Percentiles rank a stretch among this genome's conserved stretches.
Evolutionary conservation across 2,113 vertebrate species (phyloP).

Genomic region (Rhabdornis inornatus): DNA sequence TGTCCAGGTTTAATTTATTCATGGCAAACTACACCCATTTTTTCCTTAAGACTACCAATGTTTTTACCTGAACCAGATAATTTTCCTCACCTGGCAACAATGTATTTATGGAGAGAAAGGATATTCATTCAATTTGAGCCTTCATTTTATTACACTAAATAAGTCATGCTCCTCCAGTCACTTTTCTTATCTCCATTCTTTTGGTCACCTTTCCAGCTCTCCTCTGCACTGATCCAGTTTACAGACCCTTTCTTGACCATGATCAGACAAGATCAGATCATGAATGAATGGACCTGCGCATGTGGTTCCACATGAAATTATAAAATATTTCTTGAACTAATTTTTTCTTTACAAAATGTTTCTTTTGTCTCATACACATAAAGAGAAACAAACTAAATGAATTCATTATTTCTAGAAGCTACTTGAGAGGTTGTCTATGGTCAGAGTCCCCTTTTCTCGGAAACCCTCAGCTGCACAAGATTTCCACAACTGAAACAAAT

Average conservation of each 20-base stretch:
- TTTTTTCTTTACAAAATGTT: background rate
- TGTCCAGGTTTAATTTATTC: background rate
- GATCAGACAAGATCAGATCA: background rate
- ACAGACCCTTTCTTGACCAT: background rate
- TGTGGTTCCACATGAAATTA: background rate
- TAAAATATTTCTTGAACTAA: background rate
- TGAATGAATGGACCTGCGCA: background rate
- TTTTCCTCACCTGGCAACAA: background rate
- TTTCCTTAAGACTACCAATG: background rate
- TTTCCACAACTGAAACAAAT: background rate
- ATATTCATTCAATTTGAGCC: background rate
- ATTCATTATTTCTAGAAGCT: background rate
- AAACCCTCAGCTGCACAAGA: background rate
- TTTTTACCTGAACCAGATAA: background rate
- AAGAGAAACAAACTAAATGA: background rate
- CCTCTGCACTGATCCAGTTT: background rate
- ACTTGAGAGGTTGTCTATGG: background rate
- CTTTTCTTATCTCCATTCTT: background rate
- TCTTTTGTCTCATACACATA: background rate
- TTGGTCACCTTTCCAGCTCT: background rate
- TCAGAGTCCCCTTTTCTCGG: background rate
- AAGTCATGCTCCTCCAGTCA: background rate
- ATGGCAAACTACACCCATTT: background rate
- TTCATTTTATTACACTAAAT: background rate
- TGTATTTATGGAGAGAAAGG: background rate